phyloP scores from a whole-genome alignment of 2,888 invertebrate genomes.

The Machimus rusticus region DNA sequence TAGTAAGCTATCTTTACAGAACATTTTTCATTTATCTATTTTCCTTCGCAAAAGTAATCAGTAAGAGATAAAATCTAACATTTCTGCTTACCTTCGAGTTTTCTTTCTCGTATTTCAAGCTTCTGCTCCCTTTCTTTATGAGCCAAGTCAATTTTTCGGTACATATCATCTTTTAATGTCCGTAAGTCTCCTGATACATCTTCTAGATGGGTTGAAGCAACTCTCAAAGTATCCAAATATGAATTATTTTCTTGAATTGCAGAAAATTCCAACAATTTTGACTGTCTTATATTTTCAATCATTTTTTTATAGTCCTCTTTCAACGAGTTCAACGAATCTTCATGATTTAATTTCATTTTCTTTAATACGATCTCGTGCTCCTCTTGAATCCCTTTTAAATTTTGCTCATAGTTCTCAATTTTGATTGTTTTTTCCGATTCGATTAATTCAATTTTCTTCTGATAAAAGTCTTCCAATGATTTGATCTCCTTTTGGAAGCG shows the following conservation, averaged over 20 bases:
- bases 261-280: conserved; percentile 60
- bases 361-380: conserved; percentile 57
- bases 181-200: conserved; percentile 54
- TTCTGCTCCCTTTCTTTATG: conserved; percentile 56
- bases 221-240: conserved; percentile 58
- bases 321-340: conserved; percentile 55
- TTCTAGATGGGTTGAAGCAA: conserved; percentile 58
- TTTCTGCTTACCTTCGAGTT: conserved; percentile 51
- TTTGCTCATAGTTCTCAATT: conserved; percentile 53
- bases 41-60: too few species aligned
- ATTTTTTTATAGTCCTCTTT: conserved; percentile 55
- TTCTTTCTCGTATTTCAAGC: conserved; percentile 56
- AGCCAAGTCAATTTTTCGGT: conserved; percentile 53
- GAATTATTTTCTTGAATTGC: conserved; percentile 59
- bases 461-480: conserved; percentile 54
- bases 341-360: conserved; percentile 56
- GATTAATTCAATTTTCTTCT: conserved; percentile 53
- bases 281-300: conserved; percentile 59
- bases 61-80: too few species aligned
- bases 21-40: too few species aligned
- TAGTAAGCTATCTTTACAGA: too few species aligned
- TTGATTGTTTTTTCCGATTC: conserved; percentile 53
- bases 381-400: conserved; percentile 53
- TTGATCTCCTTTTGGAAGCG: conserved; percentile 57
- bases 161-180: conserved; percentile 56